A percentile compares a stretch with the other conserved stretches of the same genome.
Evolutionary conservation across 2,888 invertebrate genomes (phyloP).

Genomic region (Orthosia gracilis): DNA sequence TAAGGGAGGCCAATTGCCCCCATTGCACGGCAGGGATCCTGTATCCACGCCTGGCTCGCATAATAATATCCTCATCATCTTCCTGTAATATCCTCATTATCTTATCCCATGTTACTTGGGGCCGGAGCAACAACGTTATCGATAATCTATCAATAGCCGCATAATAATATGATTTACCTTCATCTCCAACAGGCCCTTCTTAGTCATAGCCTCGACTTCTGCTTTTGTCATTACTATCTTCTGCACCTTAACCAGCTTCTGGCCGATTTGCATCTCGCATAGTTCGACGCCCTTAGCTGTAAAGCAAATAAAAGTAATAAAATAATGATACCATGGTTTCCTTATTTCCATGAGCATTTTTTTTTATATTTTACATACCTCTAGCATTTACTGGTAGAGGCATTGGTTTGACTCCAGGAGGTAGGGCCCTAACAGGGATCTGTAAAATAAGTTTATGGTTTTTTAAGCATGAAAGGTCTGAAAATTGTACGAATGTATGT

Average conservation of each 20-base stretch:
- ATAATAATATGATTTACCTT: conserved; percentile 79
- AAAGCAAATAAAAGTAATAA: conserved; percentile 39
- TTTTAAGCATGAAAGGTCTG: no score
- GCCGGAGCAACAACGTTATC: no score
- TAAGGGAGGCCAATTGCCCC: no score
- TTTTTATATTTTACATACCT: conserved; percentile 74
- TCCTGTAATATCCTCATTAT: no score
- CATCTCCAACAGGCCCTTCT: conserved; percentile 92
- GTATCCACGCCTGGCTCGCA: no score
- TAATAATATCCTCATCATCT: no score
- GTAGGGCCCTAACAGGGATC: conserved; percentile 84
- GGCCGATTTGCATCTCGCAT: conserved; percentile 91
- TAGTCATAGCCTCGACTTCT: conserved; percentile 93
- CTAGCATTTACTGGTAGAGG: conserved; percentile 81
- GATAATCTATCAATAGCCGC: no score
- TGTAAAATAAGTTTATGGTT: conserved; percentile 64
- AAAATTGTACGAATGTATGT: no score
- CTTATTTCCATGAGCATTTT: background rate
- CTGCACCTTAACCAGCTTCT: conserved; percentile 92
- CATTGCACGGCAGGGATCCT: no score
- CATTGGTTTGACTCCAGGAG: conserved; percentile 86
- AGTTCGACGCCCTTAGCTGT: conserved; percentile 78
- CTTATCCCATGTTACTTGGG: no score
- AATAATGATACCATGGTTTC: background rate
- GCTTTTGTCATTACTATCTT: conserved; percentile 93